These are phyloP conservation scores for Pollenia labialis DNA, from an alignment of 2,888 invertebrate species.

Conservation along the genomic window DNA sequence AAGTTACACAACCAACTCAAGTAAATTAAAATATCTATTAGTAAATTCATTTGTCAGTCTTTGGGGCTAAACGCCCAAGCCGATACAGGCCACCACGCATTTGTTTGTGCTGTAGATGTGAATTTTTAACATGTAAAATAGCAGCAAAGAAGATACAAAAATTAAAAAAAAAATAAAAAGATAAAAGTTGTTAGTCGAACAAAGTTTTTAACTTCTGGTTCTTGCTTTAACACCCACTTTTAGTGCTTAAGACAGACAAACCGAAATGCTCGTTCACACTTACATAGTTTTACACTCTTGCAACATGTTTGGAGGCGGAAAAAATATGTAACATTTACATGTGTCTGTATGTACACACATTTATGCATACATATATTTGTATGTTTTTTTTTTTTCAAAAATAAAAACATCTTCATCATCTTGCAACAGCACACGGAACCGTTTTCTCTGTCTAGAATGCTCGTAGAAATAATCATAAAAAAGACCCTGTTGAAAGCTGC, in stretches of 20 bases:
- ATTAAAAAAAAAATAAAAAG: not conserved
- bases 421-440: not conserved
- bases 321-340: not conserved
- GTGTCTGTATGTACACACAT: not conserved
- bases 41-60: constrained; percentile 44
- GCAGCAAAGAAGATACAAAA: not conserved
- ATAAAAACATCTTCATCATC: constrained; percentile 7
- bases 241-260: not conserved
- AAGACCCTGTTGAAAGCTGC: constrained; percentile 41
- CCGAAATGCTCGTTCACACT: not conserved
- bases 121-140: constrained; percentile 1
- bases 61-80: constrained; percentile 25
- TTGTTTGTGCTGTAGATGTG: constrained; percentile 21
- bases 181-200: not conserved
- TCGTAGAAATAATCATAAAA: constrained; percentile 26
- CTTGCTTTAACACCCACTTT: constrained; percentile 12
- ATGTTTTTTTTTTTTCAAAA: not conserved
- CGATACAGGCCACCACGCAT: not conserved
- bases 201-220: constrained; percentile 10
- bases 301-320: not conserved
- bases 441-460: not conserved
- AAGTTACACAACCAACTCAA: not conserved
- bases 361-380: not conserved
- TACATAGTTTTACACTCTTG: not conserved
- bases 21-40: constrained; percentile 57